Evolutionary conservation across 2,113 vertebrate genomes (phyloP), one percentile per base, ranked within the genome.

Genomic region (Istiophorus platypterus): DNA sequence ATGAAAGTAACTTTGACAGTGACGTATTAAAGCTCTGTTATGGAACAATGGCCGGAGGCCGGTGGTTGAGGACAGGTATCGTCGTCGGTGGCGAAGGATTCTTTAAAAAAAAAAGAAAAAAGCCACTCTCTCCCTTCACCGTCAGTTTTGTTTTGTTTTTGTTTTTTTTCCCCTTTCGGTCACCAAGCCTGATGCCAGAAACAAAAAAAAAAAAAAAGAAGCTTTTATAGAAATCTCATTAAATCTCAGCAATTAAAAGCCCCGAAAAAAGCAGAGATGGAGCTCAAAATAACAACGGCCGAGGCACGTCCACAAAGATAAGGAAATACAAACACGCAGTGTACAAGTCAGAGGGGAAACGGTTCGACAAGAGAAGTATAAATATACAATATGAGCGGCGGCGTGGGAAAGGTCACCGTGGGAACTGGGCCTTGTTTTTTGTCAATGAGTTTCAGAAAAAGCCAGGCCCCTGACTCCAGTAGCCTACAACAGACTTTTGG

Each of bases 371-470:
- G 61, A 85, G 67, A 78, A 87, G 74, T 68, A 90, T 90, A 93
- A 92, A 93, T 83, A 93, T 81, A 92, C 84, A 90, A 77, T 68
- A 61, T 42, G 39, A 74, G 82, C 58, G 54, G 70, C 86, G 31
- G 80, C 83, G 88, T 91, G 91, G 93, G 94, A 95, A 95, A 90
- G 76, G 80, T 91, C 91, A 64, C 61, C 39, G 88, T 94, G 93
- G 90, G 93, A 95, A 95, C 85, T 86, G 68, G 76, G 75, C 63
- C 72, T 84, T 65, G 71, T 84, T 88, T 91, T 92, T 91, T 91
- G 72, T 93, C 87, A 89, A 82, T 89, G 85, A 88, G 62, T 87
- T 90, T 81, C 41, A 66, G 71, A 84, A 59, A 81, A 59, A 81
- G 73, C 34, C 37, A 65, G 64, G 49, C 82, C 31, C 76, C 81